These are phyloP conservation scores for Oscarella lobularis DNA, from an alignment of 37 sponge, comb jelly and placozoan species.

Conservation along the genomic window DNA sequence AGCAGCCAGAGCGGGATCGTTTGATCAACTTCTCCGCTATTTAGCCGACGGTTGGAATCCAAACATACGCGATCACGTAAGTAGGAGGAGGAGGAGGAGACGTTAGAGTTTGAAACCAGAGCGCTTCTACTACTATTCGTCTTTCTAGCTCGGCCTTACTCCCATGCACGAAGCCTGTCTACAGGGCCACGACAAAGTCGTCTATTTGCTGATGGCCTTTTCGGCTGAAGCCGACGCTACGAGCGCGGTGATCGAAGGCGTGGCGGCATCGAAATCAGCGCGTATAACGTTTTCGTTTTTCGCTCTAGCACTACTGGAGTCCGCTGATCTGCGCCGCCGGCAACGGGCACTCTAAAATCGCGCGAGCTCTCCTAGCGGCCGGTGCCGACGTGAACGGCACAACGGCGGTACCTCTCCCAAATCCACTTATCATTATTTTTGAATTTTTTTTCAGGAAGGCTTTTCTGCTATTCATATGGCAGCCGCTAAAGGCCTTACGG, in stretches of 20 bases:
- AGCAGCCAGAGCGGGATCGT: no score
- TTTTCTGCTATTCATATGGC: background rate
- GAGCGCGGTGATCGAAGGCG: background rate
- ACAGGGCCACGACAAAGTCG: background rate
- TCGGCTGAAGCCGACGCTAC: background rate
- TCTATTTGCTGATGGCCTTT: background rate
- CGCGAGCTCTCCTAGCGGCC: background rate
- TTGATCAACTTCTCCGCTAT: no score
- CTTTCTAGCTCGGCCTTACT: background rate
- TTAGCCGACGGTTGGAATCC: no score
- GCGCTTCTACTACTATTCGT: no score
- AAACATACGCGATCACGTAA: no score
- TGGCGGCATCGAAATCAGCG: no score
- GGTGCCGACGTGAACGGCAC: background rate
- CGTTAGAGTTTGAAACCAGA: no score
- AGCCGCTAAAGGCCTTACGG: background rate
- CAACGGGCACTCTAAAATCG: background rate
- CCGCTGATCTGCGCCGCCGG: background rate
- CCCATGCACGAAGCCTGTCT: conserved; percentile 1
- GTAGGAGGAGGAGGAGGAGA: background rate
- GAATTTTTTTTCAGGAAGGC: background rate
- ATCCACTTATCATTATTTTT: background rate
- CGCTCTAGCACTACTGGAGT: background rate
- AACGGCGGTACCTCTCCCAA: background rate
- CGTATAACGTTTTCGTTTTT: no score